These are phyloP conservation scores for Eriocheir sinensis DNA, from an alignment of 1,140 invertebrate genomes.

Conservation along the genomic window DNA sequence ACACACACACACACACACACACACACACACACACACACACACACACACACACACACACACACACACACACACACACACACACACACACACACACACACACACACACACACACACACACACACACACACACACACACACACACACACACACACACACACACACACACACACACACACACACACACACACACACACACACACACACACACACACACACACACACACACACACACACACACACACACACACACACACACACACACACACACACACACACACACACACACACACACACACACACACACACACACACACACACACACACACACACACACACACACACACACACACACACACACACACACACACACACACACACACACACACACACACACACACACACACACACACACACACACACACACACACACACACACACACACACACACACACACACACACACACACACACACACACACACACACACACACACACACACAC, in stretches of 20 bases:
- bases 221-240: background rate
- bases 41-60: too few relatives aligned
- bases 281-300: constrained; percentile 6
- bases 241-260: background rate
- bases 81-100: too few relatives aligned
- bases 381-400: constrained; percentile 33
- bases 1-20: too few relatives aligned
- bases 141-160: too few relatives aligned
- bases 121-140: too few relatives aligned
- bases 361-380: constrained; percentile 46
- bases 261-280: constrained; percentile 16
- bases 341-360: background rate
- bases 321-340: constrained; percentile 16
- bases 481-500: background rate
- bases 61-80: too few relatives aligned
- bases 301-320: constrained; percentile 6
- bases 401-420: constrained; percentile 45
- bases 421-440: constrained; percentile 12
- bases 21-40: too few relatives aligned
- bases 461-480: background rate
- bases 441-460: too few relatives aligned
- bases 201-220: background rate
- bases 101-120: too few relatives aligned
- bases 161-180: too few relatives aligned
- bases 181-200: too few relatives aligned